A percentile compares a stretch with the other conserved stretches of the same genome.
Evolutionary conservation across 2,113 vertebrate genomes (phyloP).

Genomic region (Solenodon paradoxus): DNA sequence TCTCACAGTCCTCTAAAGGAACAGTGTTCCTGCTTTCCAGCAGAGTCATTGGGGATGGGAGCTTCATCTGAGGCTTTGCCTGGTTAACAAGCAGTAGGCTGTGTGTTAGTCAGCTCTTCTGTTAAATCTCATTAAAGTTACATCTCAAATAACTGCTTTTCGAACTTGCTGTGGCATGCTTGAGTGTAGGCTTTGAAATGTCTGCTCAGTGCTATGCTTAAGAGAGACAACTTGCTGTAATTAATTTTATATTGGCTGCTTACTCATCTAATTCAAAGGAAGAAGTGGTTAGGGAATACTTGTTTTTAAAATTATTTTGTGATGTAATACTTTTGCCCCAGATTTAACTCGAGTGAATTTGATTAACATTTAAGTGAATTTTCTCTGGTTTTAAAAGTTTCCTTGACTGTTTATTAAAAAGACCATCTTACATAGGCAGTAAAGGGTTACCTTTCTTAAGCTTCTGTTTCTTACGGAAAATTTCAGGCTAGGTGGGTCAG

Average conservation of each 20-base stretch:
- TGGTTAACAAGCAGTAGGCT: too few relatives aligned
- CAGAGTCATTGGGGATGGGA: too few relatives aligned
- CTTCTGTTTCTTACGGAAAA: neutral
- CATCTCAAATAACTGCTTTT: too few relatives aligned
- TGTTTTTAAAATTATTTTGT: neutral
- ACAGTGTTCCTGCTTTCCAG: too few relatives aligned
- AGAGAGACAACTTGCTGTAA: too few relatives aligned
- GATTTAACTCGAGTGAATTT: neutral
- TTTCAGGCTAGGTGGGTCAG: too few relatives aligned
- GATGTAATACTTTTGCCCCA: neutral
- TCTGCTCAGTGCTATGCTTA: neutral
- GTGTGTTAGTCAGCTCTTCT: rapidly evolving
- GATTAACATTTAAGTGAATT: neutral
- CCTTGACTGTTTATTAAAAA: neutral
- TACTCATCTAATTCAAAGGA: neutral
- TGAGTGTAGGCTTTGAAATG: rapidly evolving
- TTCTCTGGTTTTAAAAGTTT: neutral
- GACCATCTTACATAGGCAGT: neutral
- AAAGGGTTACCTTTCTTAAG: neutral
- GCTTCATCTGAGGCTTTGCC: too few relatives aligned
- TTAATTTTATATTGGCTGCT: neutral
- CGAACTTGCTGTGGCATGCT: rapidly evolving
- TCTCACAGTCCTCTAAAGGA: too few relatives aligned
- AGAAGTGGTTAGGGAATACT: neutral
- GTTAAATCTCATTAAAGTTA: neutral